These are phyloP conservation scores for Ophthalmolycus amberensis DNA, from an alignment of 2,113 vertebrate species.

Conservation along the genomic window DNA sequence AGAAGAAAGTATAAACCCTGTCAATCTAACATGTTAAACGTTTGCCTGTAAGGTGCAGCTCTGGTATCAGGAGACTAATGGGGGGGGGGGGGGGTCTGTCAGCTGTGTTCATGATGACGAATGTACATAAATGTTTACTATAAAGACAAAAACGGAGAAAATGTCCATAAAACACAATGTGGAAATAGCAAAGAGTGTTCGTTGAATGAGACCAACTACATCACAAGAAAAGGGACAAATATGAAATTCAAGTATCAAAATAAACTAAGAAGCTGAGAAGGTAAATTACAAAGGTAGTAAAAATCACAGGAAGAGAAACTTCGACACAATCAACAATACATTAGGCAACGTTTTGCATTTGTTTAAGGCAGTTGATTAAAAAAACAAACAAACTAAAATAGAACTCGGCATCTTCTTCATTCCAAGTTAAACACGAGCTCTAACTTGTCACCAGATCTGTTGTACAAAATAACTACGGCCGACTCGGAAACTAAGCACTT, in stretches of 20 bases:
- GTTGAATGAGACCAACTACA: conserved; percentile 55
- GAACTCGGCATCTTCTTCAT: conserved; percentile 80
- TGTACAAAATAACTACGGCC: conserved; percentile 72
- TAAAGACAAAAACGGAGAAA: conserved; percentile 55
- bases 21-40: conserved; percentile 72
- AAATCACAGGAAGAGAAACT: conserved; percentile 72
- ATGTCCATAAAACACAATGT: conserved; percentile 60
- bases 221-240: conserved; percentile 56
- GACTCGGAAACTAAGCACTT: conserved; percentile 73
- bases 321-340: conserved; percentile 79
- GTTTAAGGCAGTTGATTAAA: conserved; percentile 84
- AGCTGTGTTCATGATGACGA: conserved; percentile 40
- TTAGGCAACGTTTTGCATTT: conserved; percentile 80
- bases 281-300: conserved; percentile 78
- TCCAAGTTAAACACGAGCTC: conserved; percentile 79
- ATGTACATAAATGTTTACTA: conserved; percentile 73
- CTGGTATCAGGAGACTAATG: conserved; percentile 67
- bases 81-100: conserved; percentile 30
- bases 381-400: conserved; percentile 60
- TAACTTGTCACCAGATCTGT: conserved; percentile 59
- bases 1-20: conserved; percentile 79
- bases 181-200: conserved; percentile 66
- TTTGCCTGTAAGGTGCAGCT: conserved; percentile 80
- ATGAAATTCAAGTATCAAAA: conserved; percentile 86
- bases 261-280: conserved; percentile 72